Base-by-base conservation (phyloP, 1,140 invertebrate genomes). In the Metopolophium dirhodum region DNA sequence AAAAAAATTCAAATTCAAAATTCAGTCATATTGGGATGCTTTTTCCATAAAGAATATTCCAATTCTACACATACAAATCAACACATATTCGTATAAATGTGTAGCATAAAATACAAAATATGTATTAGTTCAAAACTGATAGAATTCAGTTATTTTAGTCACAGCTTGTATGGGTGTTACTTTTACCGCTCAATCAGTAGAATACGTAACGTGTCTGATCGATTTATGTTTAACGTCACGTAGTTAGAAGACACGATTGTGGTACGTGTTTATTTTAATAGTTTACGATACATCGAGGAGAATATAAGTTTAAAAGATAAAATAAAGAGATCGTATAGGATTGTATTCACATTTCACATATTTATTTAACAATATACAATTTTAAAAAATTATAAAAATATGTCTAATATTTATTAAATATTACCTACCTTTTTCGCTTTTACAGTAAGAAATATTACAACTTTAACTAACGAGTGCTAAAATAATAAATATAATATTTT, bases 251-350 rank as follows among this genome's bases (percentile, higher is more conserved):
- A 51, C 86, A 51, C 23, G 86, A 51, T 35, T 51, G 45, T 47
- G 86, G 47, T 88, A 88, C 86, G 86, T 88, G 86, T 88, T 88
- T 51, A 88, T 88, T 88, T 88, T 88, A 88, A 88, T 88, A 88
- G 86, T 88, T 51, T 35, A 47, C 22, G 26, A 49, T 87, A 47
- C n/a, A 87, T 20, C 45, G 45, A 49, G 47, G n/a, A n/a, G 45
- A 87, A 87, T 49, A 54, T 22, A 54, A 54, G 20, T 23, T 54
- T 54, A 54, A 23, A 54, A 54, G 51, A 22, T 54, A 54, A 54
- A 54, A 23, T 23, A 54, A 54, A 54, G 51, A 54, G 3, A 54
- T 54, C 51, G 51, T 54, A 54, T 22, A 18, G 49, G 9, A 49
- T 49, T 49, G 9, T 49, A 18, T 51, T 22, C 20, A 54, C 51